phyloP scores from a whole-genome alignment of 2,888 invertebrate genomes.

The Mesopsocus fuscifrons region DNA sequence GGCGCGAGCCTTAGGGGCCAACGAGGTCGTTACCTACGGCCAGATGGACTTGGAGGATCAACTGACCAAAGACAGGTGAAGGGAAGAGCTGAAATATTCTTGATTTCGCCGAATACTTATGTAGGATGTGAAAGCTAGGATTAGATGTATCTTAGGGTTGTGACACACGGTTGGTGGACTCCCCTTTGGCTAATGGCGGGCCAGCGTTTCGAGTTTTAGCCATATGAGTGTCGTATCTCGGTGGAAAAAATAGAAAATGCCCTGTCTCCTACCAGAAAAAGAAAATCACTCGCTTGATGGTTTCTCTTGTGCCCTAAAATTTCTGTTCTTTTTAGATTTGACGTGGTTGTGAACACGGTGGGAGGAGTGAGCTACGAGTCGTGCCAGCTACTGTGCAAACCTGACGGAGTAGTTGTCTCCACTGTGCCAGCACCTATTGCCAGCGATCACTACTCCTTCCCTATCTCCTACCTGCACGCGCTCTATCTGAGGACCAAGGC shows the following conservation, averaged over 20 bases:
- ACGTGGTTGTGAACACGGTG: slow-evolving; percentile 31
- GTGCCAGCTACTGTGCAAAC: slow-evolving; percentile 23
- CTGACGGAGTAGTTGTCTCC: slow-evolving; percentile 28
- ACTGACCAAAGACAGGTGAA: slow-evolving; percentile 13
- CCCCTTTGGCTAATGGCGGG: too few species aligned
- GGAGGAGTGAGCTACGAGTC: slow-evolving; percentile 23
- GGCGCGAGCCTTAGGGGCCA: slow-evolving; percentile 34
- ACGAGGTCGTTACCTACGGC: slow-evolving; percentile 29
- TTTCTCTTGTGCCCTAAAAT: too few species aligned
- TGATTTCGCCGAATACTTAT: slow-evolving; percentile 4
- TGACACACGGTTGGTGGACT: not conserved
- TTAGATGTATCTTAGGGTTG: not conserved
- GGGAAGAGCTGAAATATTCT: too few species aligned
- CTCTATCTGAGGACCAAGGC: not conserved
- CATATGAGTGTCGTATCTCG: too few species aligned
- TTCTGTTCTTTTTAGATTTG: slow-evolving; percentile 24
- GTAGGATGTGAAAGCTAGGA: not conserved
- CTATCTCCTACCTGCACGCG: not conserved
- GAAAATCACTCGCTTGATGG: too few species aligned
- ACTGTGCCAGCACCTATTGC: slow-evolving; percentile 28
- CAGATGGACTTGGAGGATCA: slow-evolving; percentile 18
- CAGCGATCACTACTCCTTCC: slow-evolving; percentile 25
- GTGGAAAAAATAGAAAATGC: not conserved
- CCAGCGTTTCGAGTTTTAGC: too few species aligned
- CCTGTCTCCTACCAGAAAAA: too few species aligned